A percentile compares a stretch with the other conserved stretches of the same genome.
phyloP scores from a whole-genome alignment of 2,113 vertebrate species.

The Microcebus tavaratra region DNA sequence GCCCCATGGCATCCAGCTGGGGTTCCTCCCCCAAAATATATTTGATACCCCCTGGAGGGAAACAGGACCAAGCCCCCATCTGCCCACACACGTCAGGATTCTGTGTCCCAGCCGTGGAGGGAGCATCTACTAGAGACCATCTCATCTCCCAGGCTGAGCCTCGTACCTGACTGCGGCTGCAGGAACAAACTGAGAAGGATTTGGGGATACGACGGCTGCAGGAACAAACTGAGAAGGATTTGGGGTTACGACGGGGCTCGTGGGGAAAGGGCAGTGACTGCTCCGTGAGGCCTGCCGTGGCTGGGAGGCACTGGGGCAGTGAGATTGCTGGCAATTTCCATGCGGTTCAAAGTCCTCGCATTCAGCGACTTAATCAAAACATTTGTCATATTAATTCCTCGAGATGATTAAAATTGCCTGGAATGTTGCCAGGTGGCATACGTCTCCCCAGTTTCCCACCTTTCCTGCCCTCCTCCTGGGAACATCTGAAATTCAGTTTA shows the following conservation, averaged over 20 bases:
- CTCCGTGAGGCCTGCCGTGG: neutral
- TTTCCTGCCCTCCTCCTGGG: neutral
- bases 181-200: neutral
- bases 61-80: neutral
- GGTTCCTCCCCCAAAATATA: neutral
- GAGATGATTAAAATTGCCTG: neutral
- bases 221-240: neutral
- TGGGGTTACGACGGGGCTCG: fast-evolving
- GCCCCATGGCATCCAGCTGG: neutral
- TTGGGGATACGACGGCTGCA: fast-evolving
- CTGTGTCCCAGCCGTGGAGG: fast-evolving
- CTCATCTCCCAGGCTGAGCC: neutral
- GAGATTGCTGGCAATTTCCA: neutral
- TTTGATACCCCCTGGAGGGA: neutral
- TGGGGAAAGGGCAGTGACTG: neutral
- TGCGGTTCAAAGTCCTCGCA: neutral
- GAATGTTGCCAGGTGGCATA: neutral
- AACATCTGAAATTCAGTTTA: neutral
- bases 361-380: neutral
- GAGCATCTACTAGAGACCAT: too few species aligned
- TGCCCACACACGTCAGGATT: neutral
- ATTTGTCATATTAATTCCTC: neutral
- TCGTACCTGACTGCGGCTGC: neutral
- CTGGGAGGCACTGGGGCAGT: fast-evolving
- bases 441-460: too few species aligned